phyloP scores from a whole-genome alignment of 2,797 vertebrate genomes.

The Pangasius sanitwongsei region DNA sequence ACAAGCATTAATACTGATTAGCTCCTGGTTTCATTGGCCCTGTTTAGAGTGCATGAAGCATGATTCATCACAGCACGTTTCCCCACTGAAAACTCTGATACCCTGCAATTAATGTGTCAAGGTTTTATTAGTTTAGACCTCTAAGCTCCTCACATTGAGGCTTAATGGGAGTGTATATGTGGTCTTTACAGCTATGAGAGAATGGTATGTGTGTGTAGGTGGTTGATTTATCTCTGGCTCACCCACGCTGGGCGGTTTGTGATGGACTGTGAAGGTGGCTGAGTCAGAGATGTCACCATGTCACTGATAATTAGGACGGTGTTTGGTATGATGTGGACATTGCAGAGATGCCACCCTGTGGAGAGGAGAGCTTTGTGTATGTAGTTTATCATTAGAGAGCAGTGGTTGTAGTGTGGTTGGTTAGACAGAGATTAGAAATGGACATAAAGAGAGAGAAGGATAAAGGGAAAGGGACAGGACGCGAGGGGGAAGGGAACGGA shows the following conservation, averaged over 20 bases:
- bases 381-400: slow-evolving; percentile 54
- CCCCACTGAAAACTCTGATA: neutral
- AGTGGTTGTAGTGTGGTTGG: neutral
- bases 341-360: slow-evolving; percentile 43
- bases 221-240: slow-evolving; percentile 43
- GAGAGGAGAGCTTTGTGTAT: slow-evolving; percentile 5
- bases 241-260: slow-evolving; percentile 38
- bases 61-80: slow-evolving; percentile 17
- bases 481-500: slow-evolving; percentile 46
- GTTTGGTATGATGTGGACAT: slow-evolving; percentile 31
- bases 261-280: slow-evolving; percentile 41
- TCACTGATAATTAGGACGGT: slow-evolving; percentile 41
- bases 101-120: neutral
- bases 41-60: slow-evolving; percentile 8
- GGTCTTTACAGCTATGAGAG: neutral
- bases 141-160: neutral
- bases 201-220: slow-evolving; percentile 10
- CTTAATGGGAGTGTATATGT: neutral
- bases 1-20: neutral
- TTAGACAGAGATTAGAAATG: neutral
- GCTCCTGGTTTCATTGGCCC: neutral
- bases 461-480: neutral
- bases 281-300: slow-evolving; percentile 41
- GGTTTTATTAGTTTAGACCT: slow-evolving; percentile 20
- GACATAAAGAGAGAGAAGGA: neutral